Conservation (phyloP, 2,888 invertebrate species). For the Tetanocera ferruginea region DNA sequence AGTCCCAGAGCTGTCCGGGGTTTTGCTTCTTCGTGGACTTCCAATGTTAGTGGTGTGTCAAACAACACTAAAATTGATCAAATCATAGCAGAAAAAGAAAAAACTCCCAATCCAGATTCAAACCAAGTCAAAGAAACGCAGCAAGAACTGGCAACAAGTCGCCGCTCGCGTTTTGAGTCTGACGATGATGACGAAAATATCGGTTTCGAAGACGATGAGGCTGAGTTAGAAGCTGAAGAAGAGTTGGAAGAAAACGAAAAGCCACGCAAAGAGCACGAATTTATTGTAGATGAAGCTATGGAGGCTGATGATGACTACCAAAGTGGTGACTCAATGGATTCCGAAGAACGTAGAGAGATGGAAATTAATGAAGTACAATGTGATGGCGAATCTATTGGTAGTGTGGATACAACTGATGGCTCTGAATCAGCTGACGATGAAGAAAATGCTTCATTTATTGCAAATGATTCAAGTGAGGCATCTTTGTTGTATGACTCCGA, state of each 20-base stretch:
- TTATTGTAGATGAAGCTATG: constrained; percentile 61
- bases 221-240: constrained; percentile 37
- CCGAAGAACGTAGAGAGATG: constrained; percentile 71
- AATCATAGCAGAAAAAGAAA: constrained; percentile 25
- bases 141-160: constrained; percentile 2
- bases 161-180: constrained; percentile 18
- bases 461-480: constrained; percentile 64
- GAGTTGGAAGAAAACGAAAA: constrained; percentile 41
- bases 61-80: constrained; percentile 50
- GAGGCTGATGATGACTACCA: constrained; percentile 56
- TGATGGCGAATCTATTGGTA: constrained; percentile 72
- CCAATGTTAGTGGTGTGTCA: constrained; percentile 47
- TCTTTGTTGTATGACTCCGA: constrained; percentile 47
- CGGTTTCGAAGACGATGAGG: not conserved
- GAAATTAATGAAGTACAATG: constrained; percentile 71
- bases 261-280: constrained; percentile 49
- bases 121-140: not conserved
- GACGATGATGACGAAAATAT: constrained; percentile 9
- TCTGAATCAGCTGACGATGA: constrained; percentile 66
- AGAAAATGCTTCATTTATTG: constrained; percentile 73
- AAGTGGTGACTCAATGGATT: constrained; percentile 69
- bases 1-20: constrained; percentile 36
- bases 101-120: not conserved
- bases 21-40: constrained; percentile 65
- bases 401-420: constrained; percentile 65